These are phyloP conservation scores for Actinostola sp. DNA, from an alignment of 92 coral and sea anemone species.

Conservation along the genomic window DNA sequence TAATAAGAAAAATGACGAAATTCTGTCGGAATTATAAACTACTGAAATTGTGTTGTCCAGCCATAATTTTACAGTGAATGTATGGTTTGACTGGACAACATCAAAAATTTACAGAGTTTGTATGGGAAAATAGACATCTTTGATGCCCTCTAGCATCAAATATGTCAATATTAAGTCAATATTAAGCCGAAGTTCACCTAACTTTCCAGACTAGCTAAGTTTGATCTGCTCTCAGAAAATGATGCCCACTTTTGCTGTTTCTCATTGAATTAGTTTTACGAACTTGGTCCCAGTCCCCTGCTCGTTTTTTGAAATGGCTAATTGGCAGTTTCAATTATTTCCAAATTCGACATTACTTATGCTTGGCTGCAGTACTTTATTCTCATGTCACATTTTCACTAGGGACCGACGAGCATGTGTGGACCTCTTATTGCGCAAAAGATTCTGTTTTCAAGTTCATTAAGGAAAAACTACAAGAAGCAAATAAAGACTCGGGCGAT, in stretches of 20 bases:
- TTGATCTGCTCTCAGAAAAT: no score
- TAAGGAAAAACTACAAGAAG: slow-evolving; percentile 48
- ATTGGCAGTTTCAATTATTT: not conserved
- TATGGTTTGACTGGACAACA: no score
- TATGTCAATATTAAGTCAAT: no score
- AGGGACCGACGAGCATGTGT: slow-evolving; percentile 87
- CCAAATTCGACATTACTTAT: not conserved
- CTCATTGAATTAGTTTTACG: not conserved
- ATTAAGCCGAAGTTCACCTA: no score
- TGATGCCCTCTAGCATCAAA: no score
- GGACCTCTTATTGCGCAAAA: slow-evolving; percentile 81
- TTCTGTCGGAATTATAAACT: no score
- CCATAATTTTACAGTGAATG: no score
- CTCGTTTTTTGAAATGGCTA: not conserved
- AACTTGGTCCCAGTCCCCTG: not conserved
- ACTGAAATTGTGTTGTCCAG: no score
- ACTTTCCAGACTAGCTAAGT: no score
- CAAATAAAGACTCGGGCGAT: not conserved
- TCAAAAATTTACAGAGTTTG: no score
- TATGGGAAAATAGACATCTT: no score
- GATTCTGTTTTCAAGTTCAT: slow-evolving; percentile 88
- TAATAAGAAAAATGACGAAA: no score
- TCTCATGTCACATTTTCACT: not conserved
- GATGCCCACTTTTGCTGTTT: not conserved
- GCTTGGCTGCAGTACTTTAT: not conserved